Base-by-base conservation (phyloP, 2,888 invertebrate species). In the Kryphioiulus occultus region DNA sequence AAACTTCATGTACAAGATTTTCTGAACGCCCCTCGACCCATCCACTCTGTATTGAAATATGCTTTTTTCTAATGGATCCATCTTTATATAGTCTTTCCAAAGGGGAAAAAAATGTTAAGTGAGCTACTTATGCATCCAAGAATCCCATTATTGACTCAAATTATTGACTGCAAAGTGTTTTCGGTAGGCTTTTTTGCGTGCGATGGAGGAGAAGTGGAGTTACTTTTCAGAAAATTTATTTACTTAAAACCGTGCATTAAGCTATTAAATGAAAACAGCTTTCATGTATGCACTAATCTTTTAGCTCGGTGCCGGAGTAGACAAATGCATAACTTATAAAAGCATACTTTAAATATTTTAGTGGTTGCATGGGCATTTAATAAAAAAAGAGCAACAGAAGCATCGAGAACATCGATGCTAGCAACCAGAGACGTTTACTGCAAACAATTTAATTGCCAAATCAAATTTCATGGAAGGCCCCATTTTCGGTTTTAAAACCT, bases 221-320 rank as follows among this genome's bases (percentile, higher is more conserved):
- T 78, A 78, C 86, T 86, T 86, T 85, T 86, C 53, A 53, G 26
- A 53, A 86, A 86, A 86, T 86, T 47, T 86, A 53, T 86, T 86
- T 86, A 86, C 86, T 86, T 86, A 53, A 86, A 86, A 53, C 86
- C 47, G 30, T 86, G 86, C 86, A 86, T 47, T 86, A 53, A 86
- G 86, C 44, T 86, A 53, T 86, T 86, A 86, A 78, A 78, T 78
- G 78, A 78, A 78, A 78, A 78, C 78, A 78, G 78, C 78, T 78
- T 78, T 78, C 78, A 78, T 78, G 78, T 30, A 78, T 30, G 78
- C 78, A 78, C 78, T 78, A 78, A 78, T 78, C 78, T 78, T 30
- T 15, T 12, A 15, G 78, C 78, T 26, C 78, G 30, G 30, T 78
- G 78, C 78, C 12, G n/a, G 68, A 30, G 78, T 30, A 78, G 30